Percentiles rank a stretch among this genome's conserved stretches.
Conservation (phyloP, 2,797 vertebrate genomes). For the Allobates femoralis region DNA sequence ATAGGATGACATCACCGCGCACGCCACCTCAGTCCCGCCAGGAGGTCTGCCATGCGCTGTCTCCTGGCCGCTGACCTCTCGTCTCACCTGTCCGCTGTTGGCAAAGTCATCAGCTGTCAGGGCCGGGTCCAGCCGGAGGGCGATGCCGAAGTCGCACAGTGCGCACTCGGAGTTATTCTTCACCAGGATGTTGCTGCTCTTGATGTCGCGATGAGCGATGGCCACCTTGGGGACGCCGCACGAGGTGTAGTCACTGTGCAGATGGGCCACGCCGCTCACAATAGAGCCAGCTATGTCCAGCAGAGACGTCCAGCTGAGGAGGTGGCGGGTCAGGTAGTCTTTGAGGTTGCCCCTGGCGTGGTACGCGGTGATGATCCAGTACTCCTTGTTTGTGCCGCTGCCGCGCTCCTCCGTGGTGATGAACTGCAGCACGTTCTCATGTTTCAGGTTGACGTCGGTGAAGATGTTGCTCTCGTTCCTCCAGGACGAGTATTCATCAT, state of each 20-base stretch:
- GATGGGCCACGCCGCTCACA: constrained; percentile 83
- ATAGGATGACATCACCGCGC: not conserved
- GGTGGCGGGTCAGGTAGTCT: constrained; percentile 81
- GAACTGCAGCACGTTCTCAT: constrained; percentile 84
- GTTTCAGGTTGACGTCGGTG: constrained; percentile 81
- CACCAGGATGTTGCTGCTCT: constrained; percentile 88
- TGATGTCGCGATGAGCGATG: constrained; percentile 87
- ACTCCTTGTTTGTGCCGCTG: constrained; percentile 75
- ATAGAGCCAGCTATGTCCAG: constrained; percentile 82
- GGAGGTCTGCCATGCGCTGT: not conserved
- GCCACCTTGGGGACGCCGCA: constrained; percentile 80
- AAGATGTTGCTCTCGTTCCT: constrained; percentile 86
- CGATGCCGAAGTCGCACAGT: constrained; percentile 88
- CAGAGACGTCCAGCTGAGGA: constrained; percentile 85
- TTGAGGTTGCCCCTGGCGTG: constrained; percentile 86
- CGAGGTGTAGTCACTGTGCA: constrained; percentile 84
- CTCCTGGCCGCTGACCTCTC: not conserved
- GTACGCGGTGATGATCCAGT: constrained; percentile 90
- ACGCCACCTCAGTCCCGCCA: too few species aligned
- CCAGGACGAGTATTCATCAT: constrained; percentile 85
- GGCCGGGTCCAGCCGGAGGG: constrained; percentile 81
- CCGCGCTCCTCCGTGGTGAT: constrained; percentile 82
- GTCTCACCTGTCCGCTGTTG: constrained; percentile 87
- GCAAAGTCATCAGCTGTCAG: constrained; percentile 87
- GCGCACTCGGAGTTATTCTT: constrained; percentile 81